These are phyloP conservation scores for Lasioglossum oenotherae DNA, from an alignment of 2,888 invertebrate genomes.

Conservation along the genomic window DNA sequence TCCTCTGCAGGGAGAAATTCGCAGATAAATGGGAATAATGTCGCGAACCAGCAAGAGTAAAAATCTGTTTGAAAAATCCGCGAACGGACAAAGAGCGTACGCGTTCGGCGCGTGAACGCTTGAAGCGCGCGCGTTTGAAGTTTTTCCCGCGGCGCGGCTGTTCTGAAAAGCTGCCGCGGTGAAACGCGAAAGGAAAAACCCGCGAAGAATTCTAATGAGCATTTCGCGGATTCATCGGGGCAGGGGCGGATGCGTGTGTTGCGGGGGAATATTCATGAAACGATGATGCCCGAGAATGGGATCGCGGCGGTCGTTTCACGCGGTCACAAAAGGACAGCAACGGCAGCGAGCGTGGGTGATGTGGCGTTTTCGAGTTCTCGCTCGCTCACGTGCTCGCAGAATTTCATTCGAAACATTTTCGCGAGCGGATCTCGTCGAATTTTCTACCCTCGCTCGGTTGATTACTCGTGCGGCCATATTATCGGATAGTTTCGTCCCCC, in stretches of 20 bases:
- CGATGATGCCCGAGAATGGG: slow-evolving; percentile 14
- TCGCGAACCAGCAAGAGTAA: not conserved
- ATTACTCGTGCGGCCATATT: slow-evolving; percentile 33
- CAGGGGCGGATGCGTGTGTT: not conserved
- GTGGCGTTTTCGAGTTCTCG: not conserved
- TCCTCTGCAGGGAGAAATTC: not conserved
- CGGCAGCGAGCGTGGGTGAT: not conserved
- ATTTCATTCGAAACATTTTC: slow-evolving; percentile 16
- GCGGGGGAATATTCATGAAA: slow-evolving; percentile 16
- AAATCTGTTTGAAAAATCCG: not conserved
- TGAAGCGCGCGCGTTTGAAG: not conserved
- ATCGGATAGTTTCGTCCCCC: slow-evolving; percentile 37
- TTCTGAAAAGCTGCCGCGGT: not conserved
- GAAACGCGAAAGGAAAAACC: slow-evolving; percentile 1
- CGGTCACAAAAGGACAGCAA: not conserved
- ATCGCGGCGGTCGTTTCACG: not conserved
- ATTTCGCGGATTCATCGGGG: not conserved
- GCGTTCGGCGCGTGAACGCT: not conserved
- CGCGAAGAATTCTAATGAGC: slow-evolving; percentile 13
- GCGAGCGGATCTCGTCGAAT: not conserved
- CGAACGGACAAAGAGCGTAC: not conserved
- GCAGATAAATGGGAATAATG: not conserved
- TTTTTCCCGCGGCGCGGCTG: not conserved
- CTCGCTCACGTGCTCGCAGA: not conserved
- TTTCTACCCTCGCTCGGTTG: slow-evolving; percentile 18